A percentile compares a stretch with the other conserved stretches of the same genome.
Conservation (phyloP, 1,140 invertebrate genomes). For the Formica exsecta region DNA sequence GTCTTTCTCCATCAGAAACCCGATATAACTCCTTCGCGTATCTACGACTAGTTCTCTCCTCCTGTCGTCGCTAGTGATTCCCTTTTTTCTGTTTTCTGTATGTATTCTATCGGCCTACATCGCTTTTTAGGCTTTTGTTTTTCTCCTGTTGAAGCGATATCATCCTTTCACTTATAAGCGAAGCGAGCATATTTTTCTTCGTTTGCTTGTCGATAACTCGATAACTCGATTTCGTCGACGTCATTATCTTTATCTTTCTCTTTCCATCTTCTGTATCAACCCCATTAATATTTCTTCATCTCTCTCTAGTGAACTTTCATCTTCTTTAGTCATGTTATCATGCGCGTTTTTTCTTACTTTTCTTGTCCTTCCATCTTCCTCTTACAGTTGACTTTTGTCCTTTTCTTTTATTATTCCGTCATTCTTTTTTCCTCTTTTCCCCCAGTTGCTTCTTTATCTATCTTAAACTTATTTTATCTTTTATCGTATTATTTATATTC, state of each 20-base stretch:
- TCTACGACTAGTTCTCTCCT: neutral
- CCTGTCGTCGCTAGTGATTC: neutral
- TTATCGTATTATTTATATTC: neutral
- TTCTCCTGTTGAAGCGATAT: neutral
- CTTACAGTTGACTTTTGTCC: neutral
- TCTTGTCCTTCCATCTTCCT: conserved; percentile 2
- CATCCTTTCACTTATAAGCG: neutral
- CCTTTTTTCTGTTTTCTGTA: conserved; percentile 13
- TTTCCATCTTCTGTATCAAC: neutral
- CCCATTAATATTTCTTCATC: neutral
- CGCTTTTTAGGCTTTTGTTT: neutral
- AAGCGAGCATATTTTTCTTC: neutral
- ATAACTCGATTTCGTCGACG: neutral
- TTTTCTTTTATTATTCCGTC: conserved; percentile 29
- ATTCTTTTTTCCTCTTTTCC: conserved; percentile 27
- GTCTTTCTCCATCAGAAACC: conserved; percentile 16
- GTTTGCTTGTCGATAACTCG: neutral
- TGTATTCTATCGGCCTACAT: neutral
- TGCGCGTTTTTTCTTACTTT: neutral
- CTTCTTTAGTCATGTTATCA: neutral
- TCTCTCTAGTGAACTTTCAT: neutral
- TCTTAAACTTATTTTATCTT: conserved; percentile 15
- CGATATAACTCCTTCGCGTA: conserved; percentile 37
- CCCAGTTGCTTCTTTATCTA: conserved; percentile 25
- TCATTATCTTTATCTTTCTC: conserved; percentile 1